These are phyloP conservation scores for Matsumyia berberina DNA, from an alignment of 2,888 invertebrate species.

Conservation along the genomic window DNA sequence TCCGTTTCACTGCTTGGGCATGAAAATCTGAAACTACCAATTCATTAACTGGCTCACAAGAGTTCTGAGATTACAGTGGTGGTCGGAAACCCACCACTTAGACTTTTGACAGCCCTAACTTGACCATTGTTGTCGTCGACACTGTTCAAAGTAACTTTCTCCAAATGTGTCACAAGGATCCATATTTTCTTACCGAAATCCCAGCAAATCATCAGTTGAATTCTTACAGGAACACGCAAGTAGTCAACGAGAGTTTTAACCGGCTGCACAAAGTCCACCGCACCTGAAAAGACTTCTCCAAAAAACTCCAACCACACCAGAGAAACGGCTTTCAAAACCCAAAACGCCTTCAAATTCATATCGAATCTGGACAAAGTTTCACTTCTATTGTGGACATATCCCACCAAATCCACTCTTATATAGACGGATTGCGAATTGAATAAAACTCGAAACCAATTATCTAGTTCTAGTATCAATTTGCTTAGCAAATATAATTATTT, in stretches of 20 bases:
- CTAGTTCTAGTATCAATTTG: slow-evolving; percentile 26
- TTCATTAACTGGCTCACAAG: too few relatives aligned
- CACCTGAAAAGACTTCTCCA: not conserved
- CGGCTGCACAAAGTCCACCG: slow-evolving; percentile 59
- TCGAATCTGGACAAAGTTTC: not conserved
- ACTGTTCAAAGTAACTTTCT: not conserved
- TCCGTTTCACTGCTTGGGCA: too few relatives aligned
- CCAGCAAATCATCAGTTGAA: slow-evolving; percentile 77
- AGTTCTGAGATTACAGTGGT: too few relatives aligned
- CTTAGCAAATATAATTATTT: slow-evolving; percentile 70
- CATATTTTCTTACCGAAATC: slow-evolving; percentile 64
- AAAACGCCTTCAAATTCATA: slow-evolving; percentile 16
- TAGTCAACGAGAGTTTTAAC: slow-evolving; percentile 59
- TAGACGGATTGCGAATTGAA: slow-evolving; percentile 42
- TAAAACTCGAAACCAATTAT: slow-evolving; percentile 35
- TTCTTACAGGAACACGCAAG: slow-evolving; percentile 59
- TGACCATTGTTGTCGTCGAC: not conserved
- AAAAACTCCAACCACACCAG: not conserved
- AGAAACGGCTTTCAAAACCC: not conserved
- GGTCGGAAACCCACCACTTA: too few relatives aligned
- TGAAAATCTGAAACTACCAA: too few relatives aligned
- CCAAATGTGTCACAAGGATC: not conserved
- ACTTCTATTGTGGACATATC: not conserved
- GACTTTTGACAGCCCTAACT: too few relatives aligned
- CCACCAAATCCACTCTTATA: slow-evolving; percentile 28